Conservation (phyloP, 2,888 invertebrate genomes). For the Notocelia uddmanniana region DNA sequence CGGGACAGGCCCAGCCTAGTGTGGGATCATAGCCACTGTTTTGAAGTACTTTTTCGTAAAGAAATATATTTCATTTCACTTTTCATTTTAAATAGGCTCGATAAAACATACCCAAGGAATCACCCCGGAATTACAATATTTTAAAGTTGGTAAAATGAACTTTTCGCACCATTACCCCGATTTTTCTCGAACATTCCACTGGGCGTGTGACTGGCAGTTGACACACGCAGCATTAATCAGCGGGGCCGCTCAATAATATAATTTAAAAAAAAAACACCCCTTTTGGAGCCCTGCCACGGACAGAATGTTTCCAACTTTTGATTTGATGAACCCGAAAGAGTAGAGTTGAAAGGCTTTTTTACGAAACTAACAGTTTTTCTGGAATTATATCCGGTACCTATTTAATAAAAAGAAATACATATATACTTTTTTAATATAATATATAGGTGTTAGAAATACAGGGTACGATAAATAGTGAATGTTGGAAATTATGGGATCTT, state of each 20-base stretch:
- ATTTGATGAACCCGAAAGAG: not conserved
- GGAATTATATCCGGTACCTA: too few relatives aligned
- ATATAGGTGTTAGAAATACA: too few relatives aligned
- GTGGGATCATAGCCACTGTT: too few relatives aligned
- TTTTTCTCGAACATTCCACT: slow-evolving; percentile 43
- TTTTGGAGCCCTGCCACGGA: not conserved
- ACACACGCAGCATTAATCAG: slow-evolving; percentile 53
- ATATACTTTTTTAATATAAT: too few relatives aligned
- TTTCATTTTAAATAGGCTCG: not conserved
- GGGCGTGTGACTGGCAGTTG: slow-evolving; percentile 52
- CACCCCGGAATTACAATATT: not conserved
- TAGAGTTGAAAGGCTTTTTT: not conserved
- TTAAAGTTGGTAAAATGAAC: slow-evolving; percentile 1
- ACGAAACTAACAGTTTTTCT: not conserved
- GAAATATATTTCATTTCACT: too few relatives aligned
- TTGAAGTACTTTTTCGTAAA: too few relatives aligned
- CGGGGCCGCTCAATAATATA: slow-evolving; percentile 28
- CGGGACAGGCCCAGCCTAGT: too few relatives aligned
- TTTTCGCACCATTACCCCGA: slow-evolving; percentile 40
- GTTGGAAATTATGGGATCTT: too few relatives aligned
- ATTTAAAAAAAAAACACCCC: slow-evolving; percentile 10
- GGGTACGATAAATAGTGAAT: too few relatives aligned
- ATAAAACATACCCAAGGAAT: not conserved
- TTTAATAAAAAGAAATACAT: too few relatives aligned
- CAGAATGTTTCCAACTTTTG: slow-evolving; percentile 28